Evolutionary conservation across 2,113 vertebrate genomes (phyloP).

Genomic region (Colaptes auratus): DNA sequence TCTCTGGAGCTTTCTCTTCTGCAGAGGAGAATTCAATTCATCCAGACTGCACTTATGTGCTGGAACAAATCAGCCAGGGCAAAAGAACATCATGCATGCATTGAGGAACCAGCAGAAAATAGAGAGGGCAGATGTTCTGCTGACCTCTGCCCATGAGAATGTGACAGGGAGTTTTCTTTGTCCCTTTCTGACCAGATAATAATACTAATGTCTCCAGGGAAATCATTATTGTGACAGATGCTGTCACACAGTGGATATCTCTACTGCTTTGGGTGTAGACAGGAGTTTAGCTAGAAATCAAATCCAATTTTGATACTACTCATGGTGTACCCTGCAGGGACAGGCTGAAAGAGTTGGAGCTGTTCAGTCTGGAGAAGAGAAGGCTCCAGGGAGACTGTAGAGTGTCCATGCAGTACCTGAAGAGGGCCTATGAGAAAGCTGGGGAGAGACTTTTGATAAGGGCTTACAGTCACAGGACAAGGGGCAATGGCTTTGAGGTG

Average conservation of each 20-base stretch:
- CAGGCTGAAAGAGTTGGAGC: too few species aligned
- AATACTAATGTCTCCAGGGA: neutral
- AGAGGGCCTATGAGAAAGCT: too few species aligned
- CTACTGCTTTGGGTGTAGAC: neutral
- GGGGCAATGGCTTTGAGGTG: too few species aligned
- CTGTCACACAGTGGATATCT: neutral
- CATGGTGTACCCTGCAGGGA: neutral
- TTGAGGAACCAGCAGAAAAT: constrained; percentile 24
- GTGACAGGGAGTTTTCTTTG: neutral
- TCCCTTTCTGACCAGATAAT: neutral
- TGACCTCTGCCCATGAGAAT: neutral
- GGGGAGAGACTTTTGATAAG: too few species aligned
- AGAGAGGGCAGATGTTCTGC: neutral
- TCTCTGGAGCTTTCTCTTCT: too few species aligned
- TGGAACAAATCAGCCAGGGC: neutral
- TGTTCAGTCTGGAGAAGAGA: too few species aligned
- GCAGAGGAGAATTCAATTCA: neutral
- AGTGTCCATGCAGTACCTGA: too few species aligned
- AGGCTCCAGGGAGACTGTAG: too few species aligned
- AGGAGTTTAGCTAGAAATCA: neutral
- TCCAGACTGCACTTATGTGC: neutral
- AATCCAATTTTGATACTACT: neutral
- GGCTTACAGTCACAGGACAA: too few species aligned
- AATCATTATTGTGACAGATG: neutral
- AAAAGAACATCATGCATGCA: neutral